These are phyloP conservation scores for Ara ararauna DNA, from an alignment of 2,797 vertebrate genomes.

Conservation along the genomic window DNA sequence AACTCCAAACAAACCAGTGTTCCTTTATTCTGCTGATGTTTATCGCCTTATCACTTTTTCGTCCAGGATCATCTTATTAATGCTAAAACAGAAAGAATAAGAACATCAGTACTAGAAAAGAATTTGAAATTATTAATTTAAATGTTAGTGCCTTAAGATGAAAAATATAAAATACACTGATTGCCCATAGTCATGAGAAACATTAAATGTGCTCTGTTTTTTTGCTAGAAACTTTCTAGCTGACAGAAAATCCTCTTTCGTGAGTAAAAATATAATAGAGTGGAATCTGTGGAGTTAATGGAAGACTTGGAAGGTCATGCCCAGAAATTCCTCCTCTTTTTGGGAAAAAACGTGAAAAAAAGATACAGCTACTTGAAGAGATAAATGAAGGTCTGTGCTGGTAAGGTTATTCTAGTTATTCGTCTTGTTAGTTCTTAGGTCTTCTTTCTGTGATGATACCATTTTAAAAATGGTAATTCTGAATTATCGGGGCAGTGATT, in stretches of 20 bases:
- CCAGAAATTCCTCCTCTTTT: background rate
- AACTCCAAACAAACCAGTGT: background rate
- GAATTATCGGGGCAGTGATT: background rate
- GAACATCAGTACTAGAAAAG: background rate
- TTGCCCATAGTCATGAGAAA: background rate
- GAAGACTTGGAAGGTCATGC: background rate
- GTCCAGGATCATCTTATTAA: background rate
- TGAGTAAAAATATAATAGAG: background rate
- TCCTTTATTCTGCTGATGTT: background rate
- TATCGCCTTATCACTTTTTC: background rate
- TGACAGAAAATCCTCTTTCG: background rate
- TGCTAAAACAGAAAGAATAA: background rate
- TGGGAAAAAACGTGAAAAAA: background rate
- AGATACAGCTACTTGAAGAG: background rate
- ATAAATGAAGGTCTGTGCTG: background rate
- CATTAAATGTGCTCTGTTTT: background rate
- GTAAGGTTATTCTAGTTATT: background rate
- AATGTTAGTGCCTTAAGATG: background rate
- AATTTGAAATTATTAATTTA: background rate
- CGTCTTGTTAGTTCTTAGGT: background rate
- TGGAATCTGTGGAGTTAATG: background rate
- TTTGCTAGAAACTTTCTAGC: background rate
- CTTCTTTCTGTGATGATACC: background rate
- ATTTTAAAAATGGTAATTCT: background rate
- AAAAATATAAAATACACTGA: background rate